Evolutionary conservation across 2,797 vertebrate species (phyloP), one percentile per base, ranked within the genome.

Genomic region (Gallinago nigripennis): DNA sequence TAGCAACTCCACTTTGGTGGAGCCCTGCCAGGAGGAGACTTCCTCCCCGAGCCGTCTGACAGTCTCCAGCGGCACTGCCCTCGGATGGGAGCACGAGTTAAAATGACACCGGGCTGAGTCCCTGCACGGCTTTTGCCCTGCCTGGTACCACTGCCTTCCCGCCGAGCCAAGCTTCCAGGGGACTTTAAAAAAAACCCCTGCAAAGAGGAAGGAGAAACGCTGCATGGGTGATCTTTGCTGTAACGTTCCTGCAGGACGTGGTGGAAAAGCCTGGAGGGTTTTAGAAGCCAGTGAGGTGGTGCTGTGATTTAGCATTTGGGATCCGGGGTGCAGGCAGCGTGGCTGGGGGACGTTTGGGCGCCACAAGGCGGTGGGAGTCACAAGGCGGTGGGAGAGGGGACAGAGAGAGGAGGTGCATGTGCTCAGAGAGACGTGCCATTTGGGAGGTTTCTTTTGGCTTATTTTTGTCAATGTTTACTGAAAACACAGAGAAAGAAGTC

Each of bases 1-100:
- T 97, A 98, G 96, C 98, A 97, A 97, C 97, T 97, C 98, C 95
- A 93, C 97, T 96, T 94, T 91, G 95, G 95, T 97, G 98, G 98
- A 98, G 93, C 66, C 86, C 94, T 96, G 97, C 97, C 98, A 41
- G 41, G 41, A 41, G 41, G 41, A 81, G 86, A 96, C 98, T 98
- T 98, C 98, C 98, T 97, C 96, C 97, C 92, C 4, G 66, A 92
- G 96, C 96, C 45, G 95, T 94, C 97, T 92, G 82, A 90, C 93
- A 91, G 96, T 96, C 97, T 98, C 97, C 95, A 95, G 89, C 94
- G 79, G 79, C 72, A 35, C 84, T 93, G 93, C 95, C 91, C 89
- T 94, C n/a, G 10, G 94, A 94, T 94, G 90, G 97, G 94, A 97
- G 91, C 72, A n/a, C 69, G 39, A 80, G 77, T 82, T 90, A 33